Evolutionary conservation across 2,113 vertebrate genomes (phyloP).

Genomic region (Rhea pennata): DNA sequence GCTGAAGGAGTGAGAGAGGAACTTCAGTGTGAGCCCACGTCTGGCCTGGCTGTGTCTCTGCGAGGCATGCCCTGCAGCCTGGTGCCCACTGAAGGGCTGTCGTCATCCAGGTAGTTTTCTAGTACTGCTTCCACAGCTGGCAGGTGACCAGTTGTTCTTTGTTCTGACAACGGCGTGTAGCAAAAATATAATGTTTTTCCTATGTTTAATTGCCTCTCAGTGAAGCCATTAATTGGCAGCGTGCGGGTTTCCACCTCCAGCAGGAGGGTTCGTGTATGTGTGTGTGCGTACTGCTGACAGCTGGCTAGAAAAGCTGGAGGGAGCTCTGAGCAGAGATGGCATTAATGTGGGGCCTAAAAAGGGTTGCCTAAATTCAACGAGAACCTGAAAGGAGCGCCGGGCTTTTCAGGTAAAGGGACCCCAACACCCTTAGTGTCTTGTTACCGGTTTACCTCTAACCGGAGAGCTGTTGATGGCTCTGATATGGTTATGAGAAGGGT

Average conservation of each 20-base stretch:
- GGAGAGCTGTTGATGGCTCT: neutral
- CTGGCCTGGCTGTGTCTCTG: neutral
- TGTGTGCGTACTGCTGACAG: neutral
- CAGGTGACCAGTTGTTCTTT: conserved; percentile 34
- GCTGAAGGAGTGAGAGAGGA: neutral
- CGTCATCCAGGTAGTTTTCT: neutral
- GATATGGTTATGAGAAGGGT: neutral
- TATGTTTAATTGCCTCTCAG: neutral
- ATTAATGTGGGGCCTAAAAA: neutral
- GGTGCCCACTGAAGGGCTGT: neutral
- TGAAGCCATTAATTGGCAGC: neutral
- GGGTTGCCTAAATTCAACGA: neutral
- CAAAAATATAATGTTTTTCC: neutral
- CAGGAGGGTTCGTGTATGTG: neutral
- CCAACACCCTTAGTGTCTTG: neutral
- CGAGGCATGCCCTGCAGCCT: too few relatives aligned
- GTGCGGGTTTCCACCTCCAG: neutral
- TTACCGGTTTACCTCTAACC: neutral
- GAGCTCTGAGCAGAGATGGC: neutral
- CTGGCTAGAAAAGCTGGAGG: neutral
- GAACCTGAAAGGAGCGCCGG: neutral
- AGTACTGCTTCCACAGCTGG: neutral
- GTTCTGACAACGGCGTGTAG: neutral
- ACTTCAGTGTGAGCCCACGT: too few relatives aligned
- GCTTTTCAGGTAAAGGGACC: neutral